A percentile compares a stretch with the other conserved stretches of the same genome.
Conservation (phyloP, 2,888 invertebrate genomes). For the Lithophane semibrunnea region DNA sequence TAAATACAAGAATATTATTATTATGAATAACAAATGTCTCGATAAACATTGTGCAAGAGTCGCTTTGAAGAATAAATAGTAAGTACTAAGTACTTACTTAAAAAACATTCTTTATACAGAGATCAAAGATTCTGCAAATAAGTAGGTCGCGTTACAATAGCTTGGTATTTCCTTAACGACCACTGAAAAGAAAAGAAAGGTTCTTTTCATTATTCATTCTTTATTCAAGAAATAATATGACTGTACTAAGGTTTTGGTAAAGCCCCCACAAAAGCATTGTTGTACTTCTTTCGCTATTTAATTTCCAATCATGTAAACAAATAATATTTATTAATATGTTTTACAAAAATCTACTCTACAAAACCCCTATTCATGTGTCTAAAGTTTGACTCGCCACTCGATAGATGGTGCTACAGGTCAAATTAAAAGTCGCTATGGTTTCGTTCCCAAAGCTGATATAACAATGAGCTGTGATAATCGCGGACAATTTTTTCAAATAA, state of each 20-base stretch:
- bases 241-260: constrained; percentile 21
- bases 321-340: too few relatives aligned
- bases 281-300: neutral
- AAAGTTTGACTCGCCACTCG: too few relatives aligned
- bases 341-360: too few relatives aligned
- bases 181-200: constrained; percentile 14
- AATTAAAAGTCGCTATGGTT: too few relatives aligned
- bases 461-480: too few relatives aligned
- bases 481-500: too few relatives aligned
- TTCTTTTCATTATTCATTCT: constrained; percentile 38
- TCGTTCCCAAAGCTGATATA: too few relatives aligned
- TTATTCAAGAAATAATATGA: constrained; percentile 17
- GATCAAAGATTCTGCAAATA: constrained; percentile 27
- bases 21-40: neutral
- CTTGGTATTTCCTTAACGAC: constrained; percentile 5
- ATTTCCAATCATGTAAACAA: neutral
- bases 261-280: neutral
- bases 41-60: neutral
- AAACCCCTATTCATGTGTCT: too few relatives aligned
- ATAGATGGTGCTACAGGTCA: too few relatives aligned
- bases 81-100: neutral
- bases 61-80: neutral
- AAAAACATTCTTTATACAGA: neutral
- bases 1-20: neutral
- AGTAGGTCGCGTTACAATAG: constrained; percentile 12